Percentiles rank a stretch among this genome's conserved stretches.
These are phyloP conservation scores for Oryctes rhinoceros DNA, from an alignment of 1,140 invertebrate species.

Conservation along the genomic window DNA sequence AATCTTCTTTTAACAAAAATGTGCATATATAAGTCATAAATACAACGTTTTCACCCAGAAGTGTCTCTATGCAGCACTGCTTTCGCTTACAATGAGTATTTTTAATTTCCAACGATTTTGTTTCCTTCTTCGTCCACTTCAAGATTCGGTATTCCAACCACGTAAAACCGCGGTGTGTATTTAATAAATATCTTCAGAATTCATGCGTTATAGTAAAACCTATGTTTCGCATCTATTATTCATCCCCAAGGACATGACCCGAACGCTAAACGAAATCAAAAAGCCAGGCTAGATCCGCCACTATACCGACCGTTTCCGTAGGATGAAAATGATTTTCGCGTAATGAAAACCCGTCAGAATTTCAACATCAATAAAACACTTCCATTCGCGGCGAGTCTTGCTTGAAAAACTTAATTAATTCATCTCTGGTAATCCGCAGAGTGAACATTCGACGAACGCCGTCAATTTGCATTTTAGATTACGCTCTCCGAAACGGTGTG, in stretches of 20 bases:
- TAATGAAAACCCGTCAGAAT: neutral
- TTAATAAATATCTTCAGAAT: no score
- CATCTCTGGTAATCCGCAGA: neutral
- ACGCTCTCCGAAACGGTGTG: neutral
- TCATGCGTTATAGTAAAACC: no score
- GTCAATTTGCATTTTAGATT: conserved; percentile 11
- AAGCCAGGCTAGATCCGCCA: neutral
- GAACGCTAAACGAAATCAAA: neutral
- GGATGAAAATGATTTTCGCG: neutral
- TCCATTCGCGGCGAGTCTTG: neutral
- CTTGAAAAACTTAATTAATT: conserved; percentile 1
- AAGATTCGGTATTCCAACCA: no score
- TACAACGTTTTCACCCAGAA: no score
- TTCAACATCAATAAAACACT: neutral
- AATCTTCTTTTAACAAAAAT: no score
- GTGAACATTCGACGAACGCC: neutral
- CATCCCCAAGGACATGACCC: neutral
- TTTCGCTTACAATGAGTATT: no score
- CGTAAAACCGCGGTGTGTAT: no score
- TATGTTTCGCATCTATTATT: neutral
- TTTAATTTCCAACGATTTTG: no score
- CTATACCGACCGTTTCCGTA: neutral
- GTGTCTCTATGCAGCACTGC: no score
- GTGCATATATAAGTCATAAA: no score
- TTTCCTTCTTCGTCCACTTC: no score